Percentiles rank a stretch among this genome's conserved stretches.
Conservation (phyloP, 2,888 invertebrate species). For the Smittia sp. region DNA sequence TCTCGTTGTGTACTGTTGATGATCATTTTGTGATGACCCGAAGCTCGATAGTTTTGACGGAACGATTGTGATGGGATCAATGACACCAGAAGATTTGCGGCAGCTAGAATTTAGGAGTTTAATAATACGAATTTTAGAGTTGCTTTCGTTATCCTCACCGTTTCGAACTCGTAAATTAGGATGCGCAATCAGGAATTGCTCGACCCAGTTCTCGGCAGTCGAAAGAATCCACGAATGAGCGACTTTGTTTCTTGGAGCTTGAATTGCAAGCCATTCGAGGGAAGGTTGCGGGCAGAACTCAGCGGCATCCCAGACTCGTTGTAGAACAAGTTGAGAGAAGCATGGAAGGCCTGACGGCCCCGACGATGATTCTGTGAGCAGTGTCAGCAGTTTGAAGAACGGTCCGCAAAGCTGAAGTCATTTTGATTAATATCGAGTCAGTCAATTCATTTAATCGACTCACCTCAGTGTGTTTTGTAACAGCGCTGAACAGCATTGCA, state of each 20-base stretch:
- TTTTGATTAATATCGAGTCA: constrained; percentile 38
- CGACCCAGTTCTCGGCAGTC: constrained; percentile 88
- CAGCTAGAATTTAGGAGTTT: constrained; percentile 58
- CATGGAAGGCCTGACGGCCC: constrained; percentile 78
- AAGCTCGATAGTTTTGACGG: constrained; percentile 76
- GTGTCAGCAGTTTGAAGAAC: constrained; percentile 86
- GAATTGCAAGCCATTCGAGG: constrained; percentile 84
- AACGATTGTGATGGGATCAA: constrained; percentile 89
- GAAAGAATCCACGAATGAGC: constrained; percentile 90
- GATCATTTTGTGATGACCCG: constrained; percentile 53
- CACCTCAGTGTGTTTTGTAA: constrained; percentile 86
- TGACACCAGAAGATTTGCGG: constrained; percentile 84
- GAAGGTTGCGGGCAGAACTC: constrained; percentile 90
- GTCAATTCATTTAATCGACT: background rate
- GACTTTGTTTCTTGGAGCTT: constrained; percentile 82
- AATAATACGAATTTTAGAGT: constrained; percentile 27
- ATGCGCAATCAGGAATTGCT: constrained; percentile 81
- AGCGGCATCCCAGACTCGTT: constrained; percentile 85
- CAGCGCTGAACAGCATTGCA: constrained; percentile 85
- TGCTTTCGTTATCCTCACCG: constrained; percentile 55
- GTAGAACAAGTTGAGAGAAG: constrained; percentile 84
- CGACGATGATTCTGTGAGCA: constrained; percentile 79
- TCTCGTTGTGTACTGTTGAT: constrained; percentile 50
- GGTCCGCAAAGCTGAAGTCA: constrained; percentile 71
- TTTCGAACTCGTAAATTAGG: constrained; percentile 82